Evolutionary conservation across 2,113 vertebrate genomes (phyloP).

Genomic region (Haplochromis burtoni): DNA sequence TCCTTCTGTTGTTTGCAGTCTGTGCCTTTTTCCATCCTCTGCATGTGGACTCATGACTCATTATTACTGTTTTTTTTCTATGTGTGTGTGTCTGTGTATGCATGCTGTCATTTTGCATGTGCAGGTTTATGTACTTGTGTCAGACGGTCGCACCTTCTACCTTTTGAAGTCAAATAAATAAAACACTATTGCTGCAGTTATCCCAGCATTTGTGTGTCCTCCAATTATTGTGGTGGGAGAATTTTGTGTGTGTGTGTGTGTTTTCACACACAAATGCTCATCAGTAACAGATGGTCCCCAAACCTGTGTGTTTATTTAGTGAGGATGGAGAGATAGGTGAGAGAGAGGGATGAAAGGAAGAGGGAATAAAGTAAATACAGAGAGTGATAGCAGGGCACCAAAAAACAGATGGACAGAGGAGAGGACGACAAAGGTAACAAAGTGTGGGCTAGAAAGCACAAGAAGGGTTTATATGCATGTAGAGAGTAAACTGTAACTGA

Average conservation of each 20-base stretch:
- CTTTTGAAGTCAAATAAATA: not conserved
- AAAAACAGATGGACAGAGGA: constrained; percentile 35
- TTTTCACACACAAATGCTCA: constrained; percentile 40
- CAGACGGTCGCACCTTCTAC: not conserved
- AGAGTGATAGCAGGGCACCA: not conserved
- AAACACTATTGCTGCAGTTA: not conserved
- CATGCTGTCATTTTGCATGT: not conserved
- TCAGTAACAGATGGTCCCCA: constrained; percentile 61
- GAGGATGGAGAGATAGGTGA: constrained; percentile 32
- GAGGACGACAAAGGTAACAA: not conserved
- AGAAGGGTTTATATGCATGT: not conserved
- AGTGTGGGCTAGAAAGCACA: not conserved
- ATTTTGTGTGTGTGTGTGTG: not conserved
- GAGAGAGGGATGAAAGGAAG: not conserved
- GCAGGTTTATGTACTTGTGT: not conserved
- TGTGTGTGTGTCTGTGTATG: not conserved
- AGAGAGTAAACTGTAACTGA: not conserved
- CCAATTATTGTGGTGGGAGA: not conserved
- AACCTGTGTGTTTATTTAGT: constrained; percentile 61
- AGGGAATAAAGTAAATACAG: constrained; percentile 26
- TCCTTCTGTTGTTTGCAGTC: constrained; percentile 9
- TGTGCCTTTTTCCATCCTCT: constrained; percentile 7
- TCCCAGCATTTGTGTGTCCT: not conserved
- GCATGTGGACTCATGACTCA: constrained; percentile 34
- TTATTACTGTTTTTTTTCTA: not conserved